Base-by-base conservation (phyloP, 2,888 invertebrate species). In the Urechis unicinctus region DNA sequence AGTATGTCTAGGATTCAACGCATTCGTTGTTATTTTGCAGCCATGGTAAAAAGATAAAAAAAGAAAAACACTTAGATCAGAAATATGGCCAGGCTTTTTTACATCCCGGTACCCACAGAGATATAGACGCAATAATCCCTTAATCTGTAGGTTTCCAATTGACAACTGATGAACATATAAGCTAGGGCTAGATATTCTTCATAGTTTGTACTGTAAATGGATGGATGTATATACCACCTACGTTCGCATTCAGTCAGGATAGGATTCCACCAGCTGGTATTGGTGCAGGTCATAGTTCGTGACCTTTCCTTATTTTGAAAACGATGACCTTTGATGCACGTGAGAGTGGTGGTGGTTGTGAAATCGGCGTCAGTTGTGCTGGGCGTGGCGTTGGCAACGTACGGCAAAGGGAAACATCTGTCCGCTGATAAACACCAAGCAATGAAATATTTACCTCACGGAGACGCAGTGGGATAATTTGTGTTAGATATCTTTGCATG, bases 321-420 rank as follows among this genome's bases (percentile, higher is more conserved):
- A 46, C 49, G 24, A 24, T 63, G 61, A 31, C 63, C 63, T 41
- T 21, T 47, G 22, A 59, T 63, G 48, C 64, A 64, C 17, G 61
- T 60, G 21, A 64, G 46, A 6, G 36, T 56, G 13, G 56, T 49
- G 17, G 13, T 21, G 17, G 50, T 44, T 42, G 56, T 53, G 46
- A 29, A 50, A 29, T 42, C 29, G 41, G 64, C 57, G n/a, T 56
- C 59, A 3, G 55, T 48, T 3, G 55, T 50, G 42, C 55, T 57
- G 3, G 61, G 60, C 1, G 62, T 63, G 9, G 62, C 55, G 50
- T 64, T 64, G 26, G 53, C 61, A 21, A 63, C 62, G 26, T 54
- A 64, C 17, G 63, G 62, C 28, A 64, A 50, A 6, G 64, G 64
- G 45, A 53, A 60, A 48, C 64, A 64, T 1, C 64, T 56, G 28